Base-by-base conservation (phyloP, 2,113 vertebrate species). In the Zosterops pallidus region DNA sequence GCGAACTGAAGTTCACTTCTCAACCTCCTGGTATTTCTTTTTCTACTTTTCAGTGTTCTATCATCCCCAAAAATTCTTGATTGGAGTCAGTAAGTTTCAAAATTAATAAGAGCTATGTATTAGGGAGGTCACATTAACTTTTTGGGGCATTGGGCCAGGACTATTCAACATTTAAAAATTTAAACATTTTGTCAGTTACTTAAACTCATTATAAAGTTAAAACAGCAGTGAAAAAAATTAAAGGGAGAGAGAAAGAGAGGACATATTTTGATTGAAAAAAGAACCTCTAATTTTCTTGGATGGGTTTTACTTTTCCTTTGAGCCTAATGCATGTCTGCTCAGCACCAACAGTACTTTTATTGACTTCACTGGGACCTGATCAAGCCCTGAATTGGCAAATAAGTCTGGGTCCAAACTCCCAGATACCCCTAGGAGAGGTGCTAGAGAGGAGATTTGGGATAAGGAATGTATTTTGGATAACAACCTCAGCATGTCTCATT, bases 391-490 rank as follows among this genome's bases (percentile, higher is more conserved):
- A 86, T 82, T 89, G 0, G 1, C 44, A 55, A 59, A 31, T 42
- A 8, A 25, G 13, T 68, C 46, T 62, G 26, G 19, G 37, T 94
- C 74, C 80, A 63, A 86, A 86, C 65, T 86, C 65, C 39, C 35
- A 37, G 53, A 29, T 93, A 41, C 71, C n/a, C 81, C 41, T 92
- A 83, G 79, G 80, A 94, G 64, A 62, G 46, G 56, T 63, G 41
- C 76, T 96, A 60, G 76, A 83, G 88, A 90, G 89, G 88, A 96
- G 60, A 94, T 90, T 20, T 33, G 46, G 80, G 60, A 68, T 86
- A 79, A 93, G 76, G 88, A 92, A 95, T 90, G 82, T 63, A 60
- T 44, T 71, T 93, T 93, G 92, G 92, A 93, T 93, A 75, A 79
- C 21, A 57, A 78, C 15, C 62, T 81, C 69, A 89, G 88, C 71